A percentile compares a stretch with the other conserved stretches of the same genome.
These are phyloP conservation scores for Orgyia antiqua DNA, from an alignment of 2,888 invertebrate genomes.

Conservation along the genomic window DNA sequence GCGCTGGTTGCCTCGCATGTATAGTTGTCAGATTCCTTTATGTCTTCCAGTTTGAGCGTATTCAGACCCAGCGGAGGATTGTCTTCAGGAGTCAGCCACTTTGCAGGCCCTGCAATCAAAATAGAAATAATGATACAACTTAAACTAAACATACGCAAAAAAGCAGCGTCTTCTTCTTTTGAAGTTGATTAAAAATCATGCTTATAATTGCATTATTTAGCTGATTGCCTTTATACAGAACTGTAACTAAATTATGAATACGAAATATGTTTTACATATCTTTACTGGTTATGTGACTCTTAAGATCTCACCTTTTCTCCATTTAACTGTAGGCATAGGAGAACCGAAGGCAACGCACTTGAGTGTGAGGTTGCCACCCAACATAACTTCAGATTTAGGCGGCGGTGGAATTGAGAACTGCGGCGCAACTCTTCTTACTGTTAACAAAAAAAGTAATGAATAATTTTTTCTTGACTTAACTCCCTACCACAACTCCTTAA, in stretches of 20 bases:
- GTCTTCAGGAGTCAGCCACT: slow-evolving; percentile 93
- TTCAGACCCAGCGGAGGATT: slow-evolving; percentile 91
- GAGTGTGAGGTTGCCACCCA: slow-evolving; percentile 93
- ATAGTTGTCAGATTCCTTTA: slow-evolving; percentile 96
- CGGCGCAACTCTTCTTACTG: slow-evolving; percentile 96
- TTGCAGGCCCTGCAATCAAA: slow-evolving; percentile 75
- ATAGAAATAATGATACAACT: too few species aligned
- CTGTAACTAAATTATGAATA: too few species aligned
- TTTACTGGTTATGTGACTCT: too few species aligned
- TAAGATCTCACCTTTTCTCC: slow-evolving; percentile 84
- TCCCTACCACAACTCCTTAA: too few species aligned
- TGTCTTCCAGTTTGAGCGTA: slow-evolving; percentile 89
- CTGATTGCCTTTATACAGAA: too few species aligned
- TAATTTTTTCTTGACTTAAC: not conserved
- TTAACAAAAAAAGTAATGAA: slow-evolving; percentile 29
- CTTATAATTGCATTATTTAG: too few species aligned
- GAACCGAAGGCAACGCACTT: slow-evolving; percentile 98
- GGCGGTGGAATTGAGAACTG: slow-evolving; percentile 96
- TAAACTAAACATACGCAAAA: too few species aligned
- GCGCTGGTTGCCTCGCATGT: slow-evolving; percentile 98
- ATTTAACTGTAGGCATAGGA: slow-evolving; percentile 98
- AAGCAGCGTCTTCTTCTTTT: too few species aligned
- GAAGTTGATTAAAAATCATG: too few species aligned
- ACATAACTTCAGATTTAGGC: slow-evolving; percentile 90
- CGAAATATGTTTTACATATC: too few species aligned